Conservation (phyloP, 2,888 invertebrate genomes). For the Hybos culiciformis region DNA sequence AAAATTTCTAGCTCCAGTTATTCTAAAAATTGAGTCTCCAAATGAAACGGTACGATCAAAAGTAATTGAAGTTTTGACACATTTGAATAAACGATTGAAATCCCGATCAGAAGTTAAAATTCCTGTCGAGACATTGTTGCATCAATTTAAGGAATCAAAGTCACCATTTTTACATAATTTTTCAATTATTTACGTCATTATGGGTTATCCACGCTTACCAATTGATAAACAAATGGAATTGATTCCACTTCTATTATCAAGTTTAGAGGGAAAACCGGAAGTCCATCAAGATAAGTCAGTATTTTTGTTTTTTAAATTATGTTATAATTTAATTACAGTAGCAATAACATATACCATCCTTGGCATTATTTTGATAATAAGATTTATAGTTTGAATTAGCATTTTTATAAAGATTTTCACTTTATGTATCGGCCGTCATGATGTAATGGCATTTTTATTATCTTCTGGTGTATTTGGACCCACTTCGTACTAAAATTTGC, state of each 20-base stretch:
- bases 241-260: slow-evolving; percentile 58
- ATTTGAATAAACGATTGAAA: slow-evolving; percentile 81
- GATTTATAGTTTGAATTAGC: not conserved
- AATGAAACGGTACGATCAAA: slow-evolving; percentile 67
- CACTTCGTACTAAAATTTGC: no score
- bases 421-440: no score
- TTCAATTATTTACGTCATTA: slow-evolving; percentile 81
- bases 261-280: slow-evolving; percentile 66
- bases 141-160: slow-evolving; percentile 66
- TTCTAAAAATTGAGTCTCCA: slow-evolving; percentile 77
- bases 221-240: slow-evolving; percentile 59
- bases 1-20: slow-evolving; percentile 72
- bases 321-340: no score
- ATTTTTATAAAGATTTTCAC: no score
- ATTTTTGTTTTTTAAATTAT: slow-evolving; percentile 6
- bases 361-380: not conserved
- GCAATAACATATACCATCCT: not conserved
- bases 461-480: no score
- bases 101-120: slow-evolving; percentile 70
- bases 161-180: slow-evolving; percentile 74
- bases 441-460: no score
- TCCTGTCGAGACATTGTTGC: slow-evolving; percentile 69
- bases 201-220: slow-evolving; percentile 75
- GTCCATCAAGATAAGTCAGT: slow-evolving; percentile 70
- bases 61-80: slow-evolving; percentile 74